Percentiles rank a stretch among this genome's conserved stretches.
phyloP scores from a whole-genome alignment of 2,797 vertebrate species.

The Diglossa cyanea region DNA sequence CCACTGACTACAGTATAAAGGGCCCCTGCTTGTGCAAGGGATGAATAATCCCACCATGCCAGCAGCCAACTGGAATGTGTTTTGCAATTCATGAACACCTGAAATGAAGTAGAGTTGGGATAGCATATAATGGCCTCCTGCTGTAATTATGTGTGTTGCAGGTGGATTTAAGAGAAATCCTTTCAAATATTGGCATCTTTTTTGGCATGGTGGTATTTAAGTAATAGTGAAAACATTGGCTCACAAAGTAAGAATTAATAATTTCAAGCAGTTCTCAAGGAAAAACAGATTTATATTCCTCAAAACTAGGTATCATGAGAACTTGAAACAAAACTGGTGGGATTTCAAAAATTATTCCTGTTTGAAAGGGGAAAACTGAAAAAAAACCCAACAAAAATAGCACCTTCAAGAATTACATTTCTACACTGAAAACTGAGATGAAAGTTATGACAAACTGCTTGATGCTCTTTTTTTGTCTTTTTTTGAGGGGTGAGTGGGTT shows the following conservation, averaged over 20 bases:
- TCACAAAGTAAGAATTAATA: background rate
- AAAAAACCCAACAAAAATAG: background rate
- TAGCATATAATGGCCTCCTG: background rate
- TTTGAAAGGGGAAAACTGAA: background rate
- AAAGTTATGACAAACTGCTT: background rate
- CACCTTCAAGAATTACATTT: background rate
- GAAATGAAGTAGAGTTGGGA: background rate
- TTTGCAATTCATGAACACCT: background rate
- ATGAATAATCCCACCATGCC: background rate
- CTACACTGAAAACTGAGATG: background rate
- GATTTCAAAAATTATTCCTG: background rate
- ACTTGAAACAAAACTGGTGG: background rate
- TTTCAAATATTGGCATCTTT: background rate
- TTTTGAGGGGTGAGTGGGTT: accelerated
- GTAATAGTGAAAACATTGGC: background rate
- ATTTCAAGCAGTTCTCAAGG: background rate
- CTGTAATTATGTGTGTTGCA: background rate
- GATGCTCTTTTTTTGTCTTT: background rate
- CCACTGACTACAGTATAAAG: background rate
- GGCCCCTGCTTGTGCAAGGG: background rate
- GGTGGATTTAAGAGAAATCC: background rate
- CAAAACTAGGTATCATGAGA: background rate
- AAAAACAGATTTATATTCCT: background rate
- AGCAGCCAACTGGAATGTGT: background rate
- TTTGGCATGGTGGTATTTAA: background rate